Evolutionary conservation across 64 coral and sea anemone species (phyloP).

Genomic region (Orbicella faveolata): DNA sequence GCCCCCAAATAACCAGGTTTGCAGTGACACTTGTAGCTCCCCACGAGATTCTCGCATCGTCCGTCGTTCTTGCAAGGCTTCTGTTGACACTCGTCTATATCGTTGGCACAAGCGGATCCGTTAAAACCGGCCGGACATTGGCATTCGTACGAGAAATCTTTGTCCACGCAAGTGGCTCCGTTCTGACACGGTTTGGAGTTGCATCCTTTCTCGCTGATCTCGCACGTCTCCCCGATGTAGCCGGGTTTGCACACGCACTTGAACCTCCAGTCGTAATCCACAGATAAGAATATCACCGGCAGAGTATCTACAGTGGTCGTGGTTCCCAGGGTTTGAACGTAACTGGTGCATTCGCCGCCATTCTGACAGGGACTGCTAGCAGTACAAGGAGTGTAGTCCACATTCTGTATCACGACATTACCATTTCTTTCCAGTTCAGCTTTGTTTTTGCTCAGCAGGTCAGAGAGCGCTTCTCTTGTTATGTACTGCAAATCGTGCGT

Average conservation of each 20-base stretch:
- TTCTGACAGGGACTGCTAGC: conserved; percentile 65
- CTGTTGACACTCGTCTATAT: conserved; percentile 64
- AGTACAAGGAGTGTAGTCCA: conserved; percentile 85
- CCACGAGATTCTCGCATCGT: conserved; percentile 61
- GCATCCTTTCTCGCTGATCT: conserved; percentile 75
- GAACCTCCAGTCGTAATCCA: conserved; percentile 70
- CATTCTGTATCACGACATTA: conserved; percentile 47
- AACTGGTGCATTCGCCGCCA: conserved; percentile 79
- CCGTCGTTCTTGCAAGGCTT: conserved; percentile 76
- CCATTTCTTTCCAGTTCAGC: conserved; percentile 55
- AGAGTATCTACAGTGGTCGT: conserved; percentile 23
- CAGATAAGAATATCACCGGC: conserved; percentile 78
- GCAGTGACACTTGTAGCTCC: conserved; percentile 77
- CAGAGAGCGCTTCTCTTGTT: conserved; percentile 46
- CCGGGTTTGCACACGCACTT: conserved; percentile 78
- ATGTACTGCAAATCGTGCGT: conserved; percentile 36
- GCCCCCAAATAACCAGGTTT: conserved; percentile 75
- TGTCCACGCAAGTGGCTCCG: conserved; percentile 67
- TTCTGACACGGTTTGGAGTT: conserved; percentile 78
- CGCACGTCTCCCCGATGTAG: conserved; percentile 64
- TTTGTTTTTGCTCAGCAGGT: conserved; percentile 63
- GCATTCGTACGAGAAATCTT: conserved; percentile 53
- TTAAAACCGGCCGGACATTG: conserved; percentile 71
- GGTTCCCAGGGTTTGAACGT: conserved; percentile 48
- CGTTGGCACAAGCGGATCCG: conserved; percentile 57